Evolutionary conservation across 53 echinoderm and acorn worm species (phyloP).

Genomic region (Echinometra lucunter): DNA sequence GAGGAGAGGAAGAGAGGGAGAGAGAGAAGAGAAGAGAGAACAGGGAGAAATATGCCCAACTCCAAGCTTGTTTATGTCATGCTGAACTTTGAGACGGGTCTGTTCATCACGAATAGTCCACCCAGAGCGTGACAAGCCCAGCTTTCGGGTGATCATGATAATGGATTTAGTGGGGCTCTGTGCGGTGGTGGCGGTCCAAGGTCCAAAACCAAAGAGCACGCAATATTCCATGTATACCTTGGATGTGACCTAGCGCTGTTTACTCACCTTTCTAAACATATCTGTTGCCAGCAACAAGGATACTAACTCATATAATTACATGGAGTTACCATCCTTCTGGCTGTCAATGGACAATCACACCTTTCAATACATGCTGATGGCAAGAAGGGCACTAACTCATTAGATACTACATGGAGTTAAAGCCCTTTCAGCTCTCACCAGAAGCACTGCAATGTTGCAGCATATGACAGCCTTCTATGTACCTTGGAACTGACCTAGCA

Average conservation of each 20-base stretch:
- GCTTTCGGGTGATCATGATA: conserved; percentile 22
- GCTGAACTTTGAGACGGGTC: background rate
- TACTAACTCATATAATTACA: background rate
- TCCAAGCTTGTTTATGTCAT: background rate
- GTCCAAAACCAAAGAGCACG: background rate
- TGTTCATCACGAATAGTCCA: background rate
- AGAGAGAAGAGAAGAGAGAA: background rate
- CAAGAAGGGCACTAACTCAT: too few relatives aligned
- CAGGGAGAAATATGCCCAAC: background rate
- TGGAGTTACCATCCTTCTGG: background rate
- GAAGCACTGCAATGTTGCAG: too few relatives aligned
- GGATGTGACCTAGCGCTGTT: background rate
- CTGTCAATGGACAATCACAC: background rate
- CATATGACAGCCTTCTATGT: too few relatives aligned
- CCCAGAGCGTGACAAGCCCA: conserved; percentile 2
- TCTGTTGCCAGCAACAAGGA: background rate
- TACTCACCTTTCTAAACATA: conserved; percentile 27
- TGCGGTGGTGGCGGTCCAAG: background rate
- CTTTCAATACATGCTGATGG: too few relatives aligned
- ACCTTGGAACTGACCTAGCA: too few relatives aligned
- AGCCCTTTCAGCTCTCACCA: too few relatives aligned
- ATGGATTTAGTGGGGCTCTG: background rate
- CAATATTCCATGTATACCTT: background rate
- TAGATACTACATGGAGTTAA: too few relatives aligned
- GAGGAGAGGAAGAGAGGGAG: too few relatives aligned